Base-by-base conservation (phyloP, 2,888 invertebrate genomes). In the Habroteleia sp. region DNA sequence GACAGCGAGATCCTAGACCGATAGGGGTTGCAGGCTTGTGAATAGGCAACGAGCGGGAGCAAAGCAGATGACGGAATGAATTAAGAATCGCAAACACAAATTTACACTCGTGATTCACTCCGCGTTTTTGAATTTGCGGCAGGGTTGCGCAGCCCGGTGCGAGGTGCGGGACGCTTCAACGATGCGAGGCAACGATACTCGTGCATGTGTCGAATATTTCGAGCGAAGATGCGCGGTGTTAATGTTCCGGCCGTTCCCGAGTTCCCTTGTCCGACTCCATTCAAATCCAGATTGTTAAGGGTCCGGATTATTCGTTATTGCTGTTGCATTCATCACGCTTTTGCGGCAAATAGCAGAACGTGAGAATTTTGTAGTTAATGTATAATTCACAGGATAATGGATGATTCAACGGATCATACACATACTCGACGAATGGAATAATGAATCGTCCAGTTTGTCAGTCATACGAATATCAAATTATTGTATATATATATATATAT, bases 1-100 rank as follows among this genome's bases (percentile, higher is more conserved):
- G 56, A 48, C 11, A 33, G 46, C 20, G 37, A 39, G 52, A 54
- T 62, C 10, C n/a, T 7, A 13, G 48, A 42, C 10, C 7, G 52
- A 68, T 68, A 39, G 29, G 46, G 37, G 14, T 41, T 13, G 41
- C 17, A 46, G 48, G 42, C 11, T 44, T 39, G 37, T 13, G 54
- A 48, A 31, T 33, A 35, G 39, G 27, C 14, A 52, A 39, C 27
- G 37, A 48, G 16, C 39, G 50, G 16, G 54, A 54, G 52, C 17
- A 10, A 25, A 33, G 56, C 60, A 71, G 54, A 71, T 54, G 63
- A 56, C 62, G 66, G 41, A 56, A 74, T 74, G 74, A 74, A 74
- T 74, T 68, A 68, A 68, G 63, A 74, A 66, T 62, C 48, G 39
- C 48, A 29, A 35, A 48, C 48, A 54, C 46, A 54, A 62, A 63